Base-by-base conservation (phyloP, 2,888 invertebrate genomes). In the Cosmopolites sordidus region DNA sequence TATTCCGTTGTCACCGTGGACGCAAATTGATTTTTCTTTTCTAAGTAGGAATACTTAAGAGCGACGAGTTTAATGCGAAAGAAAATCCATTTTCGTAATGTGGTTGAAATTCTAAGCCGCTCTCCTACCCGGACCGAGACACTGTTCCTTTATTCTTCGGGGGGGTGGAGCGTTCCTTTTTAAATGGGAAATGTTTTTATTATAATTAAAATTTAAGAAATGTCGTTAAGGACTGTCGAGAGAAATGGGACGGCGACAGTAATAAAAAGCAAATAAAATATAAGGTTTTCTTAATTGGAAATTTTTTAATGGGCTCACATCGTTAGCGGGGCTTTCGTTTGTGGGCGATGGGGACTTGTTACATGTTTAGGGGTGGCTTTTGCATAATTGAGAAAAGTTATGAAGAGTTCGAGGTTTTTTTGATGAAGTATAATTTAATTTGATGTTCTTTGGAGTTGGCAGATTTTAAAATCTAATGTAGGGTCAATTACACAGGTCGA, bases 21-120 rank as follows among this genome's bases (percentile, higher is more conserved):
- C 44, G 27, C 38, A 38, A 50, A 50, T 50, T 44, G 50, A 50
- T 50, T 50, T 33, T 50, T 33, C 50, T 18, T 50, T 38, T 33
- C 39, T 40, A 50, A 44, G 38, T 50, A 43, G 39, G 39, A 50
- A 43, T 50, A 44, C 44, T 50, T 50, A 50, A 50, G 29, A 12
- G 43, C 14, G 39, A 38, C 44, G 39, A 43, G 22, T 39, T 50
- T 50, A 50, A 50, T 50, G 50, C 43, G 33, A 27, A 43, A 42
- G 42, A 39, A 50, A 50, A 44, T 50, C 42, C 39, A 50, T 50
- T 50, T 50, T 50, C 43, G 50, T 50, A 50, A 50, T 50, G 50
- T 29, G 50, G 50, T 50, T 43, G 50, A 50, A 50, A 50, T 50
- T 50, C 44, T 48, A 48, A 42, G 22, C 22, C 22, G 22, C 22